phyloP scores from a whole-genome alignment of 2,113 vertebrate species.

The Coptodon bakossiorum region DNA sequence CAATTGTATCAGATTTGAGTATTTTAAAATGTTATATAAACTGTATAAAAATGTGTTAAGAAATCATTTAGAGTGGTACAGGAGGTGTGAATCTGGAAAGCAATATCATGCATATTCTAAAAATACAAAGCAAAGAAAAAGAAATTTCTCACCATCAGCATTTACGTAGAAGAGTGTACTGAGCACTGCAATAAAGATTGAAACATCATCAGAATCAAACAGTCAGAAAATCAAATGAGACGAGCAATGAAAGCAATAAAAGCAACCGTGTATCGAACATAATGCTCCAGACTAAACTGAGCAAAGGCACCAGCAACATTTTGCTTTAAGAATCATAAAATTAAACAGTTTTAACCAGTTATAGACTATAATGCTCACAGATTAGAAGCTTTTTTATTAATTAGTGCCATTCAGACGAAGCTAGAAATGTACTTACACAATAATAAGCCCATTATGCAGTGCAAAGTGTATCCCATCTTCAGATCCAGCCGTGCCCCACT shows the following conservation, averaged over 20 bases:
- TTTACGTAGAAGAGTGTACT: neutral
- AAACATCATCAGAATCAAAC: neutral
- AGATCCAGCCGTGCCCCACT: neutral
- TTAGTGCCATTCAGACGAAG: rapidly evolving
- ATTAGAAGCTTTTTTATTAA: neutral
- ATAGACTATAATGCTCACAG: neutral
- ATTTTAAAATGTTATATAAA: neutral
- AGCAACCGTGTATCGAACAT: rapidly evolving
- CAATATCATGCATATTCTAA: rapidly evolving
- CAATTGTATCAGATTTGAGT: rapidly evolving
- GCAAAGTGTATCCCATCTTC: neutral
- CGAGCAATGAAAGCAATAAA: neutral
- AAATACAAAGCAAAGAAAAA: neutral
- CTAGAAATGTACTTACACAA: neutral
- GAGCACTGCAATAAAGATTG: neutral
- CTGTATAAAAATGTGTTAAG: rapidly evolving
- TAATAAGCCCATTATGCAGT: neutral
- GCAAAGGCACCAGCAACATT: neutral
- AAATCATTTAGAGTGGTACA: neutral
- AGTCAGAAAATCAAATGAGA: rapidly evolving
- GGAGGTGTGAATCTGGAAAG: rapidly evolving
- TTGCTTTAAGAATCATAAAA: neutral
- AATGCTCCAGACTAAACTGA: neutral
- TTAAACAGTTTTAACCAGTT: rapidly evolving
- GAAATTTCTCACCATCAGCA: neutral